Conservation (phyloP, 2,113 vertebrate genomes). For the Apteryx mantelli region DNA sequence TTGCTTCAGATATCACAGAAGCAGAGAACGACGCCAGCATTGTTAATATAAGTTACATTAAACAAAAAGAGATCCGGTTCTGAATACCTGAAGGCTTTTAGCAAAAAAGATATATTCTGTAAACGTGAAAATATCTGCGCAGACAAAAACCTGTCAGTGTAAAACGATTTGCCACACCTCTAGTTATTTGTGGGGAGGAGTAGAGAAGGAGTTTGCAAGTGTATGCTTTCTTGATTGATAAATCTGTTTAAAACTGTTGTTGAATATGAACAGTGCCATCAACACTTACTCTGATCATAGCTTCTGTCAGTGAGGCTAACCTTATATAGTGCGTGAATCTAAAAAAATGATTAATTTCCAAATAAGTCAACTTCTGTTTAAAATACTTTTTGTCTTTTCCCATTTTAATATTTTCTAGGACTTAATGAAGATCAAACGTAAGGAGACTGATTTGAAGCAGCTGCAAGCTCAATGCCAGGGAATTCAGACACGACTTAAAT, state of each 20-base stretch:
- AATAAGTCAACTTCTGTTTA: background rate
- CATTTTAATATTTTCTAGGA: slow-evolving; percentile 64
- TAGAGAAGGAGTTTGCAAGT: background rate
- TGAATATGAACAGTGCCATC: background rate
- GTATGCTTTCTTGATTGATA: background rate
- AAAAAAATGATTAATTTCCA: background rate
- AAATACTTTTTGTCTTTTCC: background rate
- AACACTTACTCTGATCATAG: background rate
- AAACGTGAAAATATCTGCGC: background rate
- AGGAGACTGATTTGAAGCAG: slow-evolving; percentile 89
- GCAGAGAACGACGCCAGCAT: fast-evolving
- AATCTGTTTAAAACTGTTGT: fast-evolving
- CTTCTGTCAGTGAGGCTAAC: background rate
- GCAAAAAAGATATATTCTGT: background rate
- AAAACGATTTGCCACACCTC: background rate
- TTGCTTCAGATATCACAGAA: background rate
- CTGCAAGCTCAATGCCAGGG: slow-evolving; percentile 82
- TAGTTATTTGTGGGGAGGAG: background rate
- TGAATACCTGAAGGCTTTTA: background rate
- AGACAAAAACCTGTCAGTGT: background rate
- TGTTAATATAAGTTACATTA: background rate
- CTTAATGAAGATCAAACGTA: slow-evolving; percentile 84
- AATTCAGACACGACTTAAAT: slow-evolving; percentile 88
- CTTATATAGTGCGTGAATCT: background rate
- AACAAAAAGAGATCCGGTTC: background rate